Base-by-base conservation (phyloP, 2,113 vertebrate genomes). In the Ariopsis seemanni region DNA sequence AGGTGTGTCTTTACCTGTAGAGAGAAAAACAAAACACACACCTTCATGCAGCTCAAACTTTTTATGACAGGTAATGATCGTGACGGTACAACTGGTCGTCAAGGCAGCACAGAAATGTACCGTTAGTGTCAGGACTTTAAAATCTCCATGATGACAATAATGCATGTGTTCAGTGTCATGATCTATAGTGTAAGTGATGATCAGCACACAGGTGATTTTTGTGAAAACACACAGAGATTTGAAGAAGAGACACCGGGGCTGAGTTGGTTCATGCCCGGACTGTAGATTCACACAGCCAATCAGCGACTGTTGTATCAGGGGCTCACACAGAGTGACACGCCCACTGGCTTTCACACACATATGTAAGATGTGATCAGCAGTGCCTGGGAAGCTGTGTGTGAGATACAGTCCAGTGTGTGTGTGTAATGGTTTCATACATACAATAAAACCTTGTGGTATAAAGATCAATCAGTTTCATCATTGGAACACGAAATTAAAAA, bases 1-100 rank as follows among this genome's bases (percentile, higher is more conserved):
- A 98, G 95, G 80, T 97, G 98, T 0, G 97, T 99, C 92, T 99
- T 99, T 77, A 99, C 95, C 98, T 99, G 62, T 62, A 17, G 52
- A 90, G 87, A 87, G 7, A 82, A 22, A 25, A 20, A 79, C 5
- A 18, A 88, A 25, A 58, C 63, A 83, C 27, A 63, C 67, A 72
- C 1, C n/a, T 48, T 79, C 58, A 80, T 9, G 42, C 22, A 8
- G 7, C 27, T 65, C 7, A 62, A 62, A 20, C 42, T 53, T 11
- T 53, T 53, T 20, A 60, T 22, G 18, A 60, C 7, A 60, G 18
- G 18, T 17, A 4, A 20, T 60, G 18, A 20, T 60, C 5, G 18
- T 20, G 58, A 42, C 4, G 42, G 42, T 4, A 42, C 42, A 3
- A 0, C 42, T 42, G 42, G 42, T 42, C 42, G 42, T 42, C 42